Evolutionary conservation across 2,113 vertebrate species (phyloP), one percentile per base, ranked within the genome.

Genomic region (Calidris pygmaea): DNA sequence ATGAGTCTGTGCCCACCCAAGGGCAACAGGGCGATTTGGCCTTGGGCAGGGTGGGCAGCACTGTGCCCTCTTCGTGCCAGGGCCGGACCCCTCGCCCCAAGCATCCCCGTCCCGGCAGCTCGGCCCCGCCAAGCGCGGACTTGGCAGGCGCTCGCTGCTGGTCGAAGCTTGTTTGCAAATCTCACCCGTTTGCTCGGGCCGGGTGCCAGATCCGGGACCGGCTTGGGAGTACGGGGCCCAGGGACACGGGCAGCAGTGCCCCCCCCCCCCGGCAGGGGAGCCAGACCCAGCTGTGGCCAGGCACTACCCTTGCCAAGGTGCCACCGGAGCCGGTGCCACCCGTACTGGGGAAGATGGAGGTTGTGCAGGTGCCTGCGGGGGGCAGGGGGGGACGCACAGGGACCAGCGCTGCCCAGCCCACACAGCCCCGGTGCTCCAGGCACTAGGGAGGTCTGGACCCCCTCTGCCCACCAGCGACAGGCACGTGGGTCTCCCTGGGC

Each of bases 351-450:
- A 47, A 65, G 9, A 52, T 1, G 45, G 21, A 39, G 23, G 9
- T 2, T 18, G 55, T 48, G 35, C 34, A 30, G 77, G 41, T 20
- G 22, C 59, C 59, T 26, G 6, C 0, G 5, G 5, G 0, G 10
- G n/a, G n/a, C n/a, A n/a, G n/a, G n/a, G 8, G 71, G 15, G 0
- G 24, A 10, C 0, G 0, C 0, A 7, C 10, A 14, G 1, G 1
- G 55, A 20, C 15, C 1, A 24, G 30, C 4, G 1, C 60, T 32
- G 43, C 23, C 41, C 39, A 27, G 59, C 62, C 67, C 10, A 1
- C 0, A 1, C 16, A 41, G 34, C 14, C 52, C 14, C 0, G 0
- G 30, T 47, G 47, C 47, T 21, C 47, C 20, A 21, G 12, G 23
- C 5, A 34, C 27, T 3, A 1, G 3, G 34, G 34, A 5, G 20